These are phyloP conservation scores for Girardia tigrina DNA, from an alignment of 2,888 invertebrate species.

Conservation along the genomic window DNA sequence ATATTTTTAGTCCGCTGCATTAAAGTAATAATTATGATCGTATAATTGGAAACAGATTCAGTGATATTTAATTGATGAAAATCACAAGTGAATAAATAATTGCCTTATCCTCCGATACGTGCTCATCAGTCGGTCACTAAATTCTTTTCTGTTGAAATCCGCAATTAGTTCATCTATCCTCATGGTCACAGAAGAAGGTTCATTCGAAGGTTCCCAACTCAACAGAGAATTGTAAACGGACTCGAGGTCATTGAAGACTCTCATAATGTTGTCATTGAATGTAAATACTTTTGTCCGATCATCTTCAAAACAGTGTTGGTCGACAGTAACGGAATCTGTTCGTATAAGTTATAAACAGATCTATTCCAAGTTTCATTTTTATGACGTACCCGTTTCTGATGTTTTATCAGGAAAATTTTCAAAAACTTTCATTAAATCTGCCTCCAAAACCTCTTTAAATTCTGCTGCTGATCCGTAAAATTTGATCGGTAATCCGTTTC, in stretches of 20 bases:
- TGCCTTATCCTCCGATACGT: not conserved
- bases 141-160: not conserved
- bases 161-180: not conserved
- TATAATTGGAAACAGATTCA: too few species aligned
- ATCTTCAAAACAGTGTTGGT: not conserved
- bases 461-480: not conserved
- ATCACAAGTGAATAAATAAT: too few species aligned
- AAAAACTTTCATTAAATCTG: not conserved
- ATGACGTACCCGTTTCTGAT: not conserved
- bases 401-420: not conserved
- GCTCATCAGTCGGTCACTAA: not conserved
- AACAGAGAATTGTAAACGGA: not conserved
- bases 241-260: not conserved
- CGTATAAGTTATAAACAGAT: not conserved
- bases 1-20: too few species aligned
- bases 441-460: not conserved
- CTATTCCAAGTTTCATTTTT: not conserved
- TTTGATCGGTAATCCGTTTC: conserved; percentile 2
- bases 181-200: not conserved
- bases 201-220: not conserved
- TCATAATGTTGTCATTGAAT: not conserved
- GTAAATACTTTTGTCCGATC: not conserved
- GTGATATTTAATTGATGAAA: too few species aligned
- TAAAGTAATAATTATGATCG: too few species aligned
- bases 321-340: not conserved